A percentile compares a stretch with the other conserved stretches of the same genome.
Conservation (phyloP, 30 jellyfish, hydroid and myxozoan genomes). For the Hydractinia echinata region DNA sequence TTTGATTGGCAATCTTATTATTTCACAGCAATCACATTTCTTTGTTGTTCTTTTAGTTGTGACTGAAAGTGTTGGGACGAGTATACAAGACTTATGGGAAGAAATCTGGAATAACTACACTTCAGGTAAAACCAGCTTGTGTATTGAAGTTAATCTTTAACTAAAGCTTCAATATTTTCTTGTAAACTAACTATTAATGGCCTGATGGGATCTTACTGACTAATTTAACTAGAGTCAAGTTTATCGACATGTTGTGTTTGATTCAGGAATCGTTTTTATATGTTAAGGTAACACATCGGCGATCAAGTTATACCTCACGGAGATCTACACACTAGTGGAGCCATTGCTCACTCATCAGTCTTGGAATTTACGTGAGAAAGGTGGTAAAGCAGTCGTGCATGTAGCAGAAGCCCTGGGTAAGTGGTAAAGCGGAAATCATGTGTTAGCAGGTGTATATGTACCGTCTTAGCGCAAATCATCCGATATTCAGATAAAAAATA, state of each 20-base stretch:
- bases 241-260: too few species aligned
- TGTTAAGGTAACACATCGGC: slow-evolving; percentile 70
- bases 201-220: too few species aligned
- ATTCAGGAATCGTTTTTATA: too few species aligned
- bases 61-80: not conserved
- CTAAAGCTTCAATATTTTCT: too few species aligned
- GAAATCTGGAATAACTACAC: slow-evolving; percentile 74
- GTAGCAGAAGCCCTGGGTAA: slow-evolving; percentile 75
- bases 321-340: slow-evolving; percentile 44
- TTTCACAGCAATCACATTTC: not conserved
- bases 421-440: not conserved
- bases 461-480: too few species aligned
- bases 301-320: slow-evolving; percentile 59
- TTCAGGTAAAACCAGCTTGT: slow-evolving; percentile 40
- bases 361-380: slow-evolving; percentile 69
- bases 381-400: slow-evolving; percentile 59
- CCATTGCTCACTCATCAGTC: slow-evolving; percentile 48
- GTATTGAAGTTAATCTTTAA: not conserved
- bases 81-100: slow-evolving; percentile 58
- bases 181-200: too few species aligned
- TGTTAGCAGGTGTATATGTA: too few species aligned
- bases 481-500: too few species aligned
- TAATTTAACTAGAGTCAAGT: too few species aligned
- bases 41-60: not conserved
- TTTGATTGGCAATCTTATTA: not conserved